Evolutionary conservation across 2,797 vertebrate species (phyloP).

Genomic region (Crocodylus rhombifer): DNA sequence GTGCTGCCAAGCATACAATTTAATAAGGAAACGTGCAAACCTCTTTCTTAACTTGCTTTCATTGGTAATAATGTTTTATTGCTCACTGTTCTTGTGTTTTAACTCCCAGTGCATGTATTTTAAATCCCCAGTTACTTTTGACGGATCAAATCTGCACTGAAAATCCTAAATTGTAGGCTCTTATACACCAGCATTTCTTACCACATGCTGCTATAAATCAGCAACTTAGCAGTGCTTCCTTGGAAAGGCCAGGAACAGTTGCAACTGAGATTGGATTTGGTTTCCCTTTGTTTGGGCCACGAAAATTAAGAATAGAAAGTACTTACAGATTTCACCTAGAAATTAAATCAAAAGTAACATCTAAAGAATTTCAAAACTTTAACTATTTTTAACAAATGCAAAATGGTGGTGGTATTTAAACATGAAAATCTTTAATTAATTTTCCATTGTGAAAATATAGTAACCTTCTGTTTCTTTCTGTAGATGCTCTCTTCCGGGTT

Average conservation of each 20-base stretch:
- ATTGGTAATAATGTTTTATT: slow-evolving; percentile 85
- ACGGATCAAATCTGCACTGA: neutral
- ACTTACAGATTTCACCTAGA: neutral
- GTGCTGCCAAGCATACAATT: slow-evolving; percentile 97
- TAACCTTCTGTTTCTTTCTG: neutral
- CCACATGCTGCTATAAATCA: neutral
- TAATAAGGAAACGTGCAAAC: slow-evolving; percentile 93
- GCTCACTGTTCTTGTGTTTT: slow-evolving; percentile 33
- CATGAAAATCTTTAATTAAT: too few species aligned
- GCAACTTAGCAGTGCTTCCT: neutral
- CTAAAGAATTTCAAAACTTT: neutral
- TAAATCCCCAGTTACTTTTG: neutral
- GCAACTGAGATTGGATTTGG: neutral
- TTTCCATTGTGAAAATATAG: neutral
- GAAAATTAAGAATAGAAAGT: neutral
- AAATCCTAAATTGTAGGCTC: neutral
- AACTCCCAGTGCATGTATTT: neutral
- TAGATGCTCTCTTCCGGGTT: slow-evolving; percentile 97
- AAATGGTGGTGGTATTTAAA: neutral
- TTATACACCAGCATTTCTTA: neutral
- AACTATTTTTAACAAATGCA: neutral
- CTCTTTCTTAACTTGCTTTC: slow-evolving; percentile 97
- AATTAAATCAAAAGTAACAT: neutral
- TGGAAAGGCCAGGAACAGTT: neutral
- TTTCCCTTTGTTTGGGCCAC: neutral